Base-by-base conservation (phyloP, 2,888 invertebrate species). In the Ethmia dodecea region DNA sequence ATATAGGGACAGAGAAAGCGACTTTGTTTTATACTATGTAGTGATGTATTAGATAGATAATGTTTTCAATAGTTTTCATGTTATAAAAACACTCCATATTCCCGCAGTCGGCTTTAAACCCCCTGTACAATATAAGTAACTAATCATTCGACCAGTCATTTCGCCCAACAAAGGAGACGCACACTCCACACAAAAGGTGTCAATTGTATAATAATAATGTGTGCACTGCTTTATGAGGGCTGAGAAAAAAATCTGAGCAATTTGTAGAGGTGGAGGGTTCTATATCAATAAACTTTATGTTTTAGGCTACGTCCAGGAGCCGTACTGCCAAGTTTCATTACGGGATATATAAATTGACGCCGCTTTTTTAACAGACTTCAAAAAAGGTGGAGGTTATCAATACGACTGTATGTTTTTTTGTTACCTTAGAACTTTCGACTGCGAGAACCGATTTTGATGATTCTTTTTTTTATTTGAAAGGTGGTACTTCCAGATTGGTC, bases 111-210 rank as follows among this genome's bases (percentile, higher is more conserved):
- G 9, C n/a, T n/a, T n/a, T n/a, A n/a, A 45, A 12, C 52, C 46
- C n/a, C 43, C 48, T 47, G 42, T 52, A 47, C 25, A 14, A 32
- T 10, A 10, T 3, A 20, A 31, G 9, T 1, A 38, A 30, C 24
- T 37, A 45, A 48, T 47, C 41, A 35, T 43, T 26, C 28, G 40
- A 34, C 43, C 5, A 35, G 47, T 45, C 45, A 51, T 49, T 50
- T 52, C 41, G 49, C 51, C 49, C 46, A 39, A 40, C 40, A 30
- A 51, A 52, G 43, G 42, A 41, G 28, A 31, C 38, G 14, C 33
- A 2, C 37, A 44, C 41, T 42, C 46, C 49, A 49, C 48, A 48
- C 61, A 55, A 46, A 50, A 60, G 60, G 64, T 68, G 67, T 62
- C 65, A 60, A 56, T 60, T 55, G 48, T 46, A 44, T 52, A 45